These are phyloP conservation scores for Hippoglossus hippoglossus DNA, from an alignment of 2,797 vertebrate genomes.

Conservation along the genomic window DNA sequence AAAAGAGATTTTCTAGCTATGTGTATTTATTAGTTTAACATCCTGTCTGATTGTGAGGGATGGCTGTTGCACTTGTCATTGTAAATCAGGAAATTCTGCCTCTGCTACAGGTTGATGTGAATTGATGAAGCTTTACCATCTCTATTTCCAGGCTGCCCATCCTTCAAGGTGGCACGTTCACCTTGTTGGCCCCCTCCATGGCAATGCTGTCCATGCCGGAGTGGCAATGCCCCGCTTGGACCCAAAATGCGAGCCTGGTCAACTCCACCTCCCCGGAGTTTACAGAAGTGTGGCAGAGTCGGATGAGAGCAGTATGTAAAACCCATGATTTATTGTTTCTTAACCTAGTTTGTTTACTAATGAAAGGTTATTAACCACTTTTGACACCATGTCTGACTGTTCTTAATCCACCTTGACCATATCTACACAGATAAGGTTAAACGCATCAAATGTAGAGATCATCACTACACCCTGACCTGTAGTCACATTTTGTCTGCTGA, in stretches of 20 bases:
- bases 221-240: slow-evolving; percentile 95
- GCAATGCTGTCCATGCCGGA: slow-evolving; percentile 93
- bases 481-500: neutral
- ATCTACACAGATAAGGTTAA: too few species aligned
- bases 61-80: too few species aligned
- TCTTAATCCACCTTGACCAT: too few species aligned
- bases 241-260: slow-evolving; percentile 88
- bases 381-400: too few species aligned
- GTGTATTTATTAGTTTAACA: neutral
- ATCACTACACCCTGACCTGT: too few species aligned
- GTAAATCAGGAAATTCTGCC: neutral
- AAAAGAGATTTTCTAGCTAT: neutral
- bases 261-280: slow-evolving; percentile 89
- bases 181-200: slow-evolving; percentile 90
- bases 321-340: neutral
- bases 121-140: neutral
- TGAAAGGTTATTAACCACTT: too few species aligned
- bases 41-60: neutral
- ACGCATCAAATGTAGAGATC: too few species aligned
- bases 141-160: slow-evolving; percentile 89
- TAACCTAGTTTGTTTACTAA: too few species aligned
- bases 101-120: slow-evolving; percentile 4
- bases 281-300: slow-evolving; percentile 91
- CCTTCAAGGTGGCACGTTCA: slow-evolving; percentile 95
- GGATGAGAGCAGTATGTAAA: slow-evolving; percentile 91